A percentile compares a stretch with the other conserved stretches of the same genome.
Conservation (phyloP, 2,113 vertebrate genomes). For the Apaloderma vittatum region DNA sequence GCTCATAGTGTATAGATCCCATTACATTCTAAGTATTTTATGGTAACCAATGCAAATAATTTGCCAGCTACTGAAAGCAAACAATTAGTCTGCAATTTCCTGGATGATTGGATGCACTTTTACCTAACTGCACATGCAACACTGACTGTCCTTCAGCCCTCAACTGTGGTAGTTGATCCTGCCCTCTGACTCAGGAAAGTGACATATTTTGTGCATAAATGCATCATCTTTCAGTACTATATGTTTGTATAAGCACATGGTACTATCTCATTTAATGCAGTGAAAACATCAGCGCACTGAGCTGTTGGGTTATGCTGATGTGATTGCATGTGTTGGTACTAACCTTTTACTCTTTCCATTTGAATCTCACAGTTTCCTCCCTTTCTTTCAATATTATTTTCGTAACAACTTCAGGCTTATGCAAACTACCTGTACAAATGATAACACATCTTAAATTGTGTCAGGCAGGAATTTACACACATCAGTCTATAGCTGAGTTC, state of each 20-base stretch:
- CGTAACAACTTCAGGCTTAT: neutral
- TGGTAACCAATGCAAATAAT: neutral
- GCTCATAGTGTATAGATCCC: neutral
- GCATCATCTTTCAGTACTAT: neutral
- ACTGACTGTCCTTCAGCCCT: neutral
- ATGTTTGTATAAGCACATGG: neutral
- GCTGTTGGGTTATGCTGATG: neutral
- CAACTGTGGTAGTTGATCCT: neutral
- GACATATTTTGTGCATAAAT: neutral
- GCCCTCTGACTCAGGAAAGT: neutral
- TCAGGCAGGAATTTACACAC: neutral
- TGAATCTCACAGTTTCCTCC: conserved; percentile 11
- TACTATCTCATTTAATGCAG: neutral
- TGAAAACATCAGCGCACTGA: neutral
- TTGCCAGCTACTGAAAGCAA: neutral
- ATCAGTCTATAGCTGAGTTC: neutral
- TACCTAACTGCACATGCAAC: neutral
- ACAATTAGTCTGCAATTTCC: neutral
- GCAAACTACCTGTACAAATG: neutral
- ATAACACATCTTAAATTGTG: neutral
- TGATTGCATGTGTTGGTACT: neutral
- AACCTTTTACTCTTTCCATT: neutral
- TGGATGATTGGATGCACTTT: neutral
- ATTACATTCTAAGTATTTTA: neutral
- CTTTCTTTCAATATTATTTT: neutral